A percentile compares a stretch with the other conserved stretches of the same genome.
Evolutionary conservation across 1,140 invertebrate genomes (phyloP).

Genomic region (Ips typographus): DNA sequence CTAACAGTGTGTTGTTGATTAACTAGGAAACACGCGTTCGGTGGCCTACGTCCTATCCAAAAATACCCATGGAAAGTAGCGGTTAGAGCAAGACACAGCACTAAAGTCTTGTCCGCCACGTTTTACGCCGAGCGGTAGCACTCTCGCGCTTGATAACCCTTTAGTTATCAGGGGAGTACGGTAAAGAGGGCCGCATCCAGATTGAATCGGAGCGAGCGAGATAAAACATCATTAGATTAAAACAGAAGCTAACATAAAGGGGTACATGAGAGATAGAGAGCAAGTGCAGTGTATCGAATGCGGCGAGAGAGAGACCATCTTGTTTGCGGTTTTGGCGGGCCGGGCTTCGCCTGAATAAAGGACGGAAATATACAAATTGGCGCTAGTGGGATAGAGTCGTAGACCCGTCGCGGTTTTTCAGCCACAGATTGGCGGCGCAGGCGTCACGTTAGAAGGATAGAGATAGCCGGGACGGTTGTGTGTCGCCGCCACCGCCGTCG

Average conservation of each 20-base stretch:
- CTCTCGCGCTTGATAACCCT: slow-evolving; percentile 52
- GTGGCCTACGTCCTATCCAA: slow-evolving; percentile 38
- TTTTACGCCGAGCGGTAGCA: slow-evolving; percentile 41
- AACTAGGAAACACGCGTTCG: slow-evolving; percentile 43
- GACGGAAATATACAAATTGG: slow-evolving; percentile 48
- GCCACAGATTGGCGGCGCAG: slow-evolving; percentile 46
- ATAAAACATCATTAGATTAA: slow-evolving; percentile 48
- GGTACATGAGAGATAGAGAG: slow-evolving; percentile 47
- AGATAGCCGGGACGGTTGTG: slow-evolving; percentile 39
- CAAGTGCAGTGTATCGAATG: slow-evolving; percentile 35
- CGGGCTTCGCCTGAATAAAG: slow-evolving; percentile 49
- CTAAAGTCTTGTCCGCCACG: slow-evolving; percentile 41
- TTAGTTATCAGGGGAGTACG: slow-evolving; percentile 51
- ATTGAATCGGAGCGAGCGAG: slow-evolving; percentile 37
- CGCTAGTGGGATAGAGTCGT: slow-evolving; percentile 40
- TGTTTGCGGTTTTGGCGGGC: slow-evolving; percentile 51
- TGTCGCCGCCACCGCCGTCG: slow-evolving; percentile 22
- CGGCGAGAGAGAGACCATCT: slow-evolving; percentile 43
- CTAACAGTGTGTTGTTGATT: slow-evolving; percentile 46
- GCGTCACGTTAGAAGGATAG: slow-evolving; percentile 50
- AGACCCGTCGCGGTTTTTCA: slow-evolving; percentile 46
- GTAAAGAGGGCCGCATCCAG: slow-evolving; percentile 25
- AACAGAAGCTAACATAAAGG: slow-evolving; percentile 53
- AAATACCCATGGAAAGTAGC: slow-evolving; percentile 31
- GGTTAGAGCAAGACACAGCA: slow-evolving; percentile 38